Evolutionary conservation across 2,888 invertebrate species (phyloP).

Genomic region (Oscheius sp.): DNA sequence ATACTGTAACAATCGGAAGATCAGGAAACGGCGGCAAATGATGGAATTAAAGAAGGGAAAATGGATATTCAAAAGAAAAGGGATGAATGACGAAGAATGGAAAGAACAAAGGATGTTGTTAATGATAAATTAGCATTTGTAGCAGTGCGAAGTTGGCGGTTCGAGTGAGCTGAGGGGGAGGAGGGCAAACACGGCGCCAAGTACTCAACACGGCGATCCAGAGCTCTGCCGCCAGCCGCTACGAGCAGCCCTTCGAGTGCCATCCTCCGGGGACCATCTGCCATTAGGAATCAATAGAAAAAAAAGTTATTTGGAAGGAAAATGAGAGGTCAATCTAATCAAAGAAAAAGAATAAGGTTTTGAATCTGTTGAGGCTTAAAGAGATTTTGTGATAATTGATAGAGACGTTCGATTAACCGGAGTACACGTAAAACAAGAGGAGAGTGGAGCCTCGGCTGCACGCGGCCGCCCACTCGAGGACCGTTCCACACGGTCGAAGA

Average conservation of each 20-base stretch:
- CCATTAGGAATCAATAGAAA: background rate
- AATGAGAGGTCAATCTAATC: background rate
- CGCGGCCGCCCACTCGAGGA: slow-evolving; percentile 31
- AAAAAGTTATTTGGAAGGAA: background rate
- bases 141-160: slow-evolving; percentile 31
- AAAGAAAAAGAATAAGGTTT: too few species aligned
- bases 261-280: background rate
- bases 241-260: slow-evolving; percentile 26
- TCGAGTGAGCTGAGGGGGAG: slow-evolving; percentile 31
- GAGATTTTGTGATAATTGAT: background rate
- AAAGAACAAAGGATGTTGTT: background rate
- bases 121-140: slow-evolving; percentile 30
- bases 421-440: slow-evolving; percentile 18
- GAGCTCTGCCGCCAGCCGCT: slow-evolving; percentile 31
- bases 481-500: slow-evolving; percentile 30
- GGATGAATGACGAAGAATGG: background rate
- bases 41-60: background rate
- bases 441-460: slow-evolving; percentile 14
- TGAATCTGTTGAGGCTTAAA: too few species aligned
- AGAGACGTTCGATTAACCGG: background rate
- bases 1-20: slow-evolving; percentile 18
- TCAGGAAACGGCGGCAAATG: background rate
- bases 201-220: slow-evolving; percentile 31
- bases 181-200: slow-evolving; percentile 30
- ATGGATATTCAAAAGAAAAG: background rate